Percentiles rank a stretch among this genome's conserved stretches.
phyloP scores from a whole-genome alignment of 2,797 vertebrate genomes.

The Mallotus villosus region DNA sequence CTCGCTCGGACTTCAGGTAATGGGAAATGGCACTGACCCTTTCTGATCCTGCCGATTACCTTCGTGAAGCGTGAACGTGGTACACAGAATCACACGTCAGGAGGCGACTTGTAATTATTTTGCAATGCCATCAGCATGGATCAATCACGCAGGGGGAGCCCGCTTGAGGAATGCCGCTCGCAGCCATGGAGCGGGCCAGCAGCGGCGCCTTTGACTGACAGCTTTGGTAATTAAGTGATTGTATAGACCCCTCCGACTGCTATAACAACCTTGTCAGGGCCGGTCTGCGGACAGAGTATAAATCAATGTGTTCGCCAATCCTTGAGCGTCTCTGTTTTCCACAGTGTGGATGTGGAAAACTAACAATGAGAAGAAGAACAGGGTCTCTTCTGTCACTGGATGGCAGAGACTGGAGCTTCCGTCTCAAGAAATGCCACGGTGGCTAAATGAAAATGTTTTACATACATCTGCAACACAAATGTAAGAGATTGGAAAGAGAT shows the following conservation, averaged over 20 bases:
- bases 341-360: conserved; percentile 51
- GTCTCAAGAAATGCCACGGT: not conserved
- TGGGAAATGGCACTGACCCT: conserved; percentile 94
- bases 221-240: conserved; percentile 98
- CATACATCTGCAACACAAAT: conserved; percentile 4
- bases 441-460: conserved; percentile 26
- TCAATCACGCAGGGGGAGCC: conserved; percentile 87
- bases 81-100: conserved; percentile 94
- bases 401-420: conserved; percentile 16
- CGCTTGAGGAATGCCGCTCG: conserved; percentile 85
- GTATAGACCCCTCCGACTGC: conserved; percentile 90
- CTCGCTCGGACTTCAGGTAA: conserved; percentile 87
- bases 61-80: conserved; percentile 92
- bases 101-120: conserved; percentile 93
- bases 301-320: conserved; percentile 90
- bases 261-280: conserved; percentile 97
- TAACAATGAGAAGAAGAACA: conserved; percentile 61
- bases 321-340: conserved; percentile 79
- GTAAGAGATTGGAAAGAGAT: conserved; percentile 4
- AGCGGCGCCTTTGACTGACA: conserved; percentile 90
- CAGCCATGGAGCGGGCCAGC: conserved; percentile 80
- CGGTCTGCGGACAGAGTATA: conserved; percentile 87
- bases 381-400: conserved; percentile 19
- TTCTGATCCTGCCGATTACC: conserved; percentile 91
- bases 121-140: conserved; percentile 93